A percentile compares a stretch with the other conserved stretches of the same genome.
Evolutionary conservation across 2,797 vertebrate species (phyloP).

Genomic region (Champsocephalus esox): DNA sequence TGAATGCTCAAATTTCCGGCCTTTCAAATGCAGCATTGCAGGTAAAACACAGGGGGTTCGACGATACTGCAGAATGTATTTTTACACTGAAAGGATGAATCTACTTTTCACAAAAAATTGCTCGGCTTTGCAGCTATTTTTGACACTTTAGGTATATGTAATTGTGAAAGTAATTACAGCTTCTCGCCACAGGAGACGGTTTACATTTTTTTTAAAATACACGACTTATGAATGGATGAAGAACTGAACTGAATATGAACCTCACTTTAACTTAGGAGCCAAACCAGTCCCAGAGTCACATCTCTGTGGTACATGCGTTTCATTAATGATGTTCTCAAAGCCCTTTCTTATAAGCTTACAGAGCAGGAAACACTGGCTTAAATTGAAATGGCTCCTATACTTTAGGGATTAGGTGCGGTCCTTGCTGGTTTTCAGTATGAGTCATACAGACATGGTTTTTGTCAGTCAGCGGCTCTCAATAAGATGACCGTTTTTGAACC

Average conservation of each 20-base stretch:
- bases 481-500: conserved; percentile 16
- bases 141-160: conserved; percentile 16
- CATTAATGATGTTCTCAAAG: conserved; percentile 38
- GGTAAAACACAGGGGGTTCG: neutral
- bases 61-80: conserved; percentile 14
- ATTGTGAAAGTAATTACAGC: conserved; percentile 23
- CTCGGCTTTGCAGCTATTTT: conserved; percentile 30
- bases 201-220: conserved; percentile 9
- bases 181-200: conserved; percentile 9
- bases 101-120: conserved; percentile 19
- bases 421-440: neutral
- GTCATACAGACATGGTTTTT: conserved; percentile 7
- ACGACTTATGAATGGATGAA: conserved; percentile 37
- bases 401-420: neutral
- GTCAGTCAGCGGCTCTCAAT: neutral
- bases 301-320: neutral
- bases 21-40: conserved; percentile 3
- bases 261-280: conserved; percentile 34
- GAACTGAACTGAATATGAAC: conserved; percentile 53
- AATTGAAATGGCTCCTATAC: neutral
- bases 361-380: conserved; percentile 9
- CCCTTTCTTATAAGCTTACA: conserved; percentile 11
- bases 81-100: conserved; percentile 19
- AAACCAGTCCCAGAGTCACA: neutral
- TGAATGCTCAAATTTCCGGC: neutral